Evolutionary conservation across 2,797 vertebrate genomes (phyloP).

Genomic region (Leucoraja ocellata): DNA sequence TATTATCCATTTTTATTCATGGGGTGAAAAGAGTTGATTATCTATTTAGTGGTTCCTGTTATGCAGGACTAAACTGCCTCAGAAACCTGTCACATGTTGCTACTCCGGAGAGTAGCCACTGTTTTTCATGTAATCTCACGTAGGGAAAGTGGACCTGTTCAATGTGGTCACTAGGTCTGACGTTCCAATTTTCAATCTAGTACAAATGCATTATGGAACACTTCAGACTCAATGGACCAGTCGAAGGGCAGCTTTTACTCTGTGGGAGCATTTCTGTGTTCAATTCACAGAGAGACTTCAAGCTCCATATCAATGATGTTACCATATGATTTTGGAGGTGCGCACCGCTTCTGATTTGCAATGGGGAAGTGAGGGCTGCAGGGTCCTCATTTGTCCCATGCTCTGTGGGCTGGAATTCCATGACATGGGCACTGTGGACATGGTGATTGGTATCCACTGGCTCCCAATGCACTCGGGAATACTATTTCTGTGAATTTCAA

Average conservation of each 20-base stretch:
- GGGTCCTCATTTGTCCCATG: too few species aligned
- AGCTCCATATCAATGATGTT: background rate
- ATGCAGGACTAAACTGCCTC: background rate
- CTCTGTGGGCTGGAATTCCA: too few species aligned
- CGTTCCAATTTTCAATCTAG: background rate
- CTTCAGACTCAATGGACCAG: background rate
- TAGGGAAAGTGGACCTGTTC: background rate
- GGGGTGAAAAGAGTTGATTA: background rate
- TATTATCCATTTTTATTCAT: background rate
- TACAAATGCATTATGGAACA: background rate
- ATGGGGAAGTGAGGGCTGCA: too few species aligned
- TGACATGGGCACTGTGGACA: too few species aligned
- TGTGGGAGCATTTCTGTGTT: background rate
- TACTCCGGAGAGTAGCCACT: background rate
- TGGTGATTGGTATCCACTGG: too few species aligned
- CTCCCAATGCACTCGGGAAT: too few species aligned
- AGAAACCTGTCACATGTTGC: background rate
- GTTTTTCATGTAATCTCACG: background rate
- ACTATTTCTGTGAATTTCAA: too few species aligned
- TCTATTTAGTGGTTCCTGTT: background rate
- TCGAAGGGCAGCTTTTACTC: too few species aligned
- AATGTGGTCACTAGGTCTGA: background rate
- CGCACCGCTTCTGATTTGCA: background rate
- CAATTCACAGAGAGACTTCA: background rate
- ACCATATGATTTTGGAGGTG: background rate